phyloP scores from a whole-genome alignment of 2,888 invertebrate genomes.

The Panopea generosa region DNA sequence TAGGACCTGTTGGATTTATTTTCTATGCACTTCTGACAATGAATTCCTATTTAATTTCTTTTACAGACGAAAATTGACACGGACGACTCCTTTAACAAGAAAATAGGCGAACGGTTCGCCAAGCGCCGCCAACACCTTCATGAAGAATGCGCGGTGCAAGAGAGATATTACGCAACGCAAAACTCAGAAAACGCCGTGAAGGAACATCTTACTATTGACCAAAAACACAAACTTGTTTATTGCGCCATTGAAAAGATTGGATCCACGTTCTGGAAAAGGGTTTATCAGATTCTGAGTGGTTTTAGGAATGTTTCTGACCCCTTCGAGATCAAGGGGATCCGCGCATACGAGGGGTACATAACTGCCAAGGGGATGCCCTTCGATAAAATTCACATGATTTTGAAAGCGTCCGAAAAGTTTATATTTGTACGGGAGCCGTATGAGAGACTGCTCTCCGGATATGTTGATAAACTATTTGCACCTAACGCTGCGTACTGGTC shows the following conservation, averaged over 20 bases:
- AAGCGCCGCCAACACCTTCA: no score
- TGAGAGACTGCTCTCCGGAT: constrained; percentile 64
- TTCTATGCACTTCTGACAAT: no score
- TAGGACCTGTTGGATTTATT: no score
- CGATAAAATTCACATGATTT: constrained; percentile 1
- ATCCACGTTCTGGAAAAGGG: constrained; percentile 67
- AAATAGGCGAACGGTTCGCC: no score
- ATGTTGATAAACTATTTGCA: constrained; percentile 66
- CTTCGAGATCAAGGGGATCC: constrained; percentile 7
- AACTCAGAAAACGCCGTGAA: no score
- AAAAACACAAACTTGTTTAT: no score
- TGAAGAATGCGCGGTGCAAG: no score
- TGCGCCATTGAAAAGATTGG: constrained; percentile 72
- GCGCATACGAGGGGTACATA: constrained; percentile 36
- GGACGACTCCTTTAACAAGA: no score
- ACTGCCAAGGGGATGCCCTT: constrained; percentile 16
- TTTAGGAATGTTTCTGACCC: constrained; percentile 37
- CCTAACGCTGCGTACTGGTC: constrained; percentile 63
- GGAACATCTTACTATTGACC: no score
- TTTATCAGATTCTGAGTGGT: constrained; percentile 56
- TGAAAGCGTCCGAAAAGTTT: constrained; percentile 21
- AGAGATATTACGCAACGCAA: no score
- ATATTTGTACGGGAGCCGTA: constrained; percentile 67
- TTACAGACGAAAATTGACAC: no score
- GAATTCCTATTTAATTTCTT: no score